phyloP scores from a whole-genome alignment of 1,140 invertebrate species.

The Leptopilina clavipes region DNA sequence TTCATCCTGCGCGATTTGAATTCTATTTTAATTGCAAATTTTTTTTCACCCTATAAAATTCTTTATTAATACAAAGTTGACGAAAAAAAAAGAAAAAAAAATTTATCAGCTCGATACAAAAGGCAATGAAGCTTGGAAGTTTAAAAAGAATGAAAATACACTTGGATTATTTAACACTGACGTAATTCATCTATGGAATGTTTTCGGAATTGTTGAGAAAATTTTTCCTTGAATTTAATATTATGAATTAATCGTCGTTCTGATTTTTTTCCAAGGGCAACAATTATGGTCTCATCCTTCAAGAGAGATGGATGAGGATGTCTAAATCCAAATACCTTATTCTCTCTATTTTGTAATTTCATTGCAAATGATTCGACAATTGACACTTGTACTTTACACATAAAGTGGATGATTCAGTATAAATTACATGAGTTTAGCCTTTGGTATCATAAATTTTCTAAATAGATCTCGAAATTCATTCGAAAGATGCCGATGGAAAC shows the following conservation, averaged over 20 bases:
- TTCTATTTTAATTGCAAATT: not conserved
- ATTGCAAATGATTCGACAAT: conserved; percentile 16
- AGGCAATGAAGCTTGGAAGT: too few species aligned
- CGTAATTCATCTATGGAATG: too few species aligned
- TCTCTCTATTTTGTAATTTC: conserved; percentile 5
- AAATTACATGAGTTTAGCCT: not conserved
- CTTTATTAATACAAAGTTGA: too few species aligned
- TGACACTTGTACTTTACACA: not conserved
- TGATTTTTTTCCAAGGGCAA: conserved; percentile 8
- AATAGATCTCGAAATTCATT: not conserved
- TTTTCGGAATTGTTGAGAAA: not conserved
- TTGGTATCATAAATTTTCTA: not conserved
- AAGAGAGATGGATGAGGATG: not conserved
- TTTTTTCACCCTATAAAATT: too few species aligned
- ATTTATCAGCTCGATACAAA: too few species aligned
- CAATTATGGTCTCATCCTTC: not conserved
- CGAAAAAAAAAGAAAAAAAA: too few species aligned
- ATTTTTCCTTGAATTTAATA: conserved; percentile 4
- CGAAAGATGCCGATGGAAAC: not conserved
- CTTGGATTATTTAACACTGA: too few species aligned
- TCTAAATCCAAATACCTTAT: conserved; percentile 1
- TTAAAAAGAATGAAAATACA: too few species aligned
- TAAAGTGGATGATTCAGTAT: conserved; percentile 15
- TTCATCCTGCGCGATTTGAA: not conserved
- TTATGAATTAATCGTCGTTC: conserved; percentile 1